Evolutionary conservation across 2,797 vertebrate species (phyloP).

Genomic region (Coccyzus lansbergi): DNA sequence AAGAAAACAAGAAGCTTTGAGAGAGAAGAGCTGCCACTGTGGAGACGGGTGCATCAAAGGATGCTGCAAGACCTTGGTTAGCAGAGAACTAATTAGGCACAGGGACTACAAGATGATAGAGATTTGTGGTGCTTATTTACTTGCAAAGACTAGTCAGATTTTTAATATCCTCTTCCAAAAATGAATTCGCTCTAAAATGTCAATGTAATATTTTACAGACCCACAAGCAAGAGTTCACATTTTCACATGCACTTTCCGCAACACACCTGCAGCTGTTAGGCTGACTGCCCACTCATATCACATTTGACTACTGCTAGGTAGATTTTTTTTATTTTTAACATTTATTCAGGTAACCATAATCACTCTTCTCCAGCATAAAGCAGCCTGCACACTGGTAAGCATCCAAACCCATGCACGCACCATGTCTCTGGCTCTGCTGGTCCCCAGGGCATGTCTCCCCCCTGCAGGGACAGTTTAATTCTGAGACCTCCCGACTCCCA

Average conservation of each 20-base stretch:
- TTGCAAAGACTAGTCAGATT: not conserved
- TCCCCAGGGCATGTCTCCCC: not conserved
- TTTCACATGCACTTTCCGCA: not conserved
- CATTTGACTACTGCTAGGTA: not conserved
- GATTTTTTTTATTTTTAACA: not conserved
- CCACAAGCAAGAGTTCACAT: not conserved
- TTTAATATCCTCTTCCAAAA: not conserved
- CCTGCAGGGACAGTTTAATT: not conserved
- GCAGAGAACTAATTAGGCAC: not conserved
- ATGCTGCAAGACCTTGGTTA: not conserved
- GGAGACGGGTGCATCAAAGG: not conserved
- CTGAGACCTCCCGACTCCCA: not conserved
- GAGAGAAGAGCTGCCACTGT: not conserved
- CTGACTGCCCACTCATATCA: not conserved
- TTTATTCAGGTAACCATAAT: not conserved
- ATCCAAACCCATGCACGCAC: not conserved
- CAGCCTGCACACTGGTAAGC: not conserved
- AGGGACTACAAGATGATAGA: not conserved
- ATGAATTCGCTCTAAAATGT: not conserved
- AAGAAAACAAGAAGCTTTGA: not conserved
- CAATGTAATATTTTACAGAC: not conserved
- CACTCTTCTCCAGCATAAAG: not conserved
- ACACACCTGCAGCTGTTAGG: not conserved
- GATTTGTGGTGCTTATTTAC: not conserved
- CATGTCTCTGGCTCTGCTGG: accelerated